These are phyloP conservation scores for Caracal caracal DNA, from an alignment of 2,113 vertebrate genomes.

Conservation along the genomic window DNA sequence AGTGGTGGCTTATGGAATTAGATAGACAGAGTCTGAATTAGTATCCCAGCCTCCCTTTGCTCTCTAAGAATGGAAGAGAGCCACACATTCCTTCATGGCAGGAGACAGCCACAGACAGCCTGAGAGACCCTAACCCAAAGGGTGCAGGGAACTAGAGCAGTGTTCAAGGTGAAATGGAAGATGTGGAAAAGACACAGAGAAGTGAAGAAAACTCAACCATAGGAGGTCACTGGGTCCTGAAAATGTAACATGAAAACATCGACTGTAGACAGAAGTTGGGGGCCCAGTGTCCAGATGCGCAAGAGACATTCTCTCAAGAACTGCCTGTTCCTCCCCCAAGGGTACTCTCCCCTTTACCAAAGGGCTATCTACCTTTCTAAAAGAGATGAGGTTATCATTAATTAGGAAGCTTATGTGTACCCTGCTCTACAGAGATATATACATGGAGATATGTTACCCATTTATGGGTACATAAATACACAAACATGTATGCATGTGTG, in stretches of 20 bases:
- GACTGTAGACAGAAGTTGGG: neutral
- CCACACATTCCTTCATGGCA: neutral
- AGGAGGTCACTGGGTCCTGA: neutral
- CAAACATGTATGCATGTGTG: neutral
- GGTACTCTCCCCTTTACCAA: neutral
- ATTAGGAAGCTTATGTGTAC: neutral
- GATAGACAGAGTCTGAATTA: neutral
- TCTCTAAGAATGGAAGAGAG: neutral
- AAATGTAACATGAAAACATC: neutral
- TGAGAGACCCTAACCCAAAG: neutral
- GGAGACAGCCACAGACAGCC: neutral
- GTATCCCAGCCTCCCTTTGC: neutral
- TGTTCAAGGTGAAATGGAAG: neutral
- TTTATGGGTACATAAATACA: neutral
- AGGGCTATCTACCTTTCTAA: neutral
- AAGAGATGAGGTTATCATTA: neutral
- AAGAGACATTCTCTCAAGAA: neutral
- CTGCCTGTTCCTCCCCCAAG: neutral
- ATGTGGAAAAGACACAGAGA: neutral
- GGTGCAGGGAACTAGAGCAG: neutral
- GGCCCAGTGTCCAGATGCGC: no score
- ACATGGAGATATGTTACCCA: neutral
- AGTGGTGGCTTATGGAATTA: neutral
- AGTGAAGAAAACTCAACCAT: neutral
- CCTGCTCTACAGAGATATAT: neutral